Conservation (phyloP, 2,113 vertebrate species). For the Pomatostomus ruficeps region DNA sequence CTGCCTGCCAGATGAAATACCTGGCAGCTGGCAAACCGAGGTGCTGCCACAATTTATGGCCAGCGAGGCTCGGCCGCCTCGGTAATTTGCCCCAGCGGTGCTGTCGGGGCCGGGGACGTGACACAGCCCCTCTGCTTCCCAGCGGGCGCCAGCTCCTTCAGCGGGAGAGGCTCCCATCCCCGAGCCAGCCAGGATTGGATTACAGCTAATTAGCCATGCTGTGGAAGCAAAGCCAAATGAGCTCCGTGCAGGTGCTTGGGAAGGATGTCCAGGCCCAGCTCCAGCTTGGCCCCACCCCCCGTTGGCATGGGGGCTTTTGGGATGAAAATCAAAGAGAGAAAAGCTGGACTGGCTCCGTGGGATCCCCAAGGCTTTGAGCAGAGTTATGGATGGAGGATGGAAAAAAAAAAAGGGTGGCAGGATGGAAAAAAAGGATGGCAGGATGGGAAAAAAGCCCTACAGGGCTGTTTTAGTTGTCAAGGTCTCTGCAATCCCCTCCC, state of each 20-base stretch:
- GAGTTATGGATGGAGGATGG: not conserved
- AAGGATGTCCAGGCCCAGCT: not conserved
- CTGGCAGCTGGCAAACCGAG: not conserved
- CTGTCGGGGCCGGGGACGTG: rapidly evolving
- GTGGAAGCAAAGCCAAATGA: not conserved
- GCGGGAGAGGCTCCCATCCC: not conserved
- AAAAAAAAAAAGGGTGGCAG: not conserved
- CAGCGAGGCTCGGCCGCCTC: rapidly evolving
- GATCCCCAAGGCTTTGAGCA: not conserved
- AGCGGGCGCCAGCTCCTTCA: rapidly evolving
- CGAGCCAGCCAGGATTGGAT: not conserved
- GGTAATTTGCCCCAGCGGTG: rapidly evolving
- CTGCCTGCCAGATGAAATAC: not conserved
- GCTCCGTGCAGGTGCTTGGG: not conserved
- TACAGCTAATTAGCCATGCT: not conserved
- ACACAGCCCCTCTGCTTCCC: not conserved
- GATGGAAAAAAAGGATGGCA: not conserved
- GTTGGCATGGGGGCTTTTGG: not conserved
- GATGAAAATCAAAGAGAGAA: not conserved
- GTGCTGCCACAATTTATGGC: not conserved
- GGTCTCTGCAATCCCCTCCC: not conserved
- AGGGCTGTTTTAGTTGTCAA: not conserved
- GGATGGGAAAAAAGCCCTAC: not conserved
- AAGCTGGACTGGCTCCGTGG: not conserved
- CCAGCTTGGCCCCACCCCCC: too few species aligned